Base-by-base conservation (phyloP, 2,888 invertebrate genomes). In the Himalopsyche japonica region DNA sequence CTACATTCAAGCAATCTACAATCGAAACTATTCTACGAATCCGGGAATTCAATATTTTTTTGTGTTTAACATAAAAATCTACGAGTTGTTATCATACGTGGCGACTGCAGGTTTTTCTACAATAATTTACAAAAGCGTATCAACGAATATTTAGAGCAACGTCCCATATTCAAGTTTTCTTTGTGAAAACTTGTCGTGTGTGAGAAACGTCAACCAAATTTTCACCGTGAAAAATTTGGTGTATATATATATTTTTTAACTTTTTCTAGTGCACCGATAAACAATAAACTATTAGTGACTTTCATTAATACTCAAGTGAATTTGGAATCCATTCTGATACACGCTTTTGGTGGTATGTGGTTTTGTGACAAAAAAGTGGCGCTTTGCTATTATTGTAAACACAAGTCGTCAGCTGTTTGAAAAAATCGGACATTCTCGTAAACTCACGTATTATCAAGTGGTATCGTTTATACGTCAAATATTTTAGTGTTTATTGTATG, bases 11-110 rank as follows among this genome's bases (percentile, higher is more conserved):
- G 57, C 30, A 80, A 57, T 30, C 57, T 64, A 43, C 43, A 12
- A 48, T 49, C 49, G 30, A 79, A 34, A 84, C 80, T 70, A 64
- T 24, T 76, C 57, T 30, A 70, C 81, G 49, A 30, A 76, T 57
- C 81, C 47, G 30, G 81, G 48, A 77, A 76, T 64, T 83, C 70
- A 83, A 76, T 83, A 24, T 70, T 24, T 70, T 20, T 34, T 27
- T 70, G 64, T 78, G 47, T 30, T 77, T 80, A 79, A 84, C 37
- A 20, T 6, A 27, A 70, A 27, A 27, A 15, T 27, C 64, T 70
- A 70, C 30, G 20, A 15, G 24, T 57, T 24, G 57, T 20, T 10
- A 20, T 20, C 57, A 5, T 20, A 7, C 70, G 70, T 70, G 70
- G 70, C 30, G 27, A 30, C 10, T 12, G 43, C 43, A 43, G 43